Conservation (phyloP, 1,140 invertebrate genomes). For the Papilio machaon region DNA sequence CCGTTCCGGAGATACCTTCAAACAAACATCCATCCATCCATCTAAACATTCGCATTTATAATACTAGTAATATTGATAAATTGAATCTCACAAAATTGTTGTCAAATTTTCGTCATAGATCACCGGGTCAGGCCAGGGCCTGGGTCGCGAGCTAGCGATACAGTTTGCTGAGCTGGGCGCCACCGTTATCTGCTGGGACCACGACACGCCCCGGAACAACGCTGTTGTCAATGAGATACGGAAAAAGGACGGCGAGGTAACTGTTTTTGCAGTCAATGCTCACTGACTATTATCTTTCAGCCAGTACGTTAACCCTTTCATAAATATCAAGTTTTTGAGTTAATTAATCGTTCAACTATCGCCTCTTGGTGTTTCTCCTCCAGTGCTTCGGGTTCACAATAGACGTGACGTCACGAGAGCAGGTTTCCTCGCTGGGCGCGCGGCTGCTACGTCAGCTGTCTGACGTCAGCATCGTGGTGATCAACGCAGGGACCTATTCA, state of each 20-base stretch:
- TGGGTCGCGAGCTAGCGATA: conserved; percentile 89
- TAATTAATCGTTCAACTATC: not conserved
- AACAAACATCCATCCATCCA: too few relatives aligned
- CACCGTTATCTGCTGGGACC: conserved; percentile 90
- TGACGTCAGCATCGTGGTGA: conserved; percentile 83
- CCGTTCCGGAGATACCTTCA: too few relatives aligned
- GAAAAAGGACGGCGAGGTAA: conserved; percentile 71
- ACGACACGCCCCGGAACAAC: conserved; percentile 84
- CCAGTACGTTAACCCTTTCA: too few relatives aligned
- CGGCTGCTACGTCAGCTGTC: conserved; percentile 81
- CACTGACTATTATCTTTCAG: too few relatives aligned
- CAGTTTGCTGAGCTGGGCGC: conserved; percentile 88
- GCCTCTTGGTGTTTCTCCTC: conserved; percentile 25
- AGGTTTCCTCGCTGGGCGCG: conserved; percentile 78
- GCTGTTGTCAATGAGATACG: conserved; percentile 83
- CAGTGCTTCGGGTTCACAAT: conserved; percentile 81
- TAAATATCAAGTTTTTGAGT: too few relatives aligned
- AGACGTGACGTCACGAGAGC: conserved; percentile 83
- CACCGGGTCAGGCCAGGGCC: conserved; percentile 91
- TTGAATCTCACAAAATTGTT: not conserved
- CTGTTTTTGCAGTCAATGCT: not conserved
- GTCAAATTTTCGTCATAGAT: conserved; percentile 77
- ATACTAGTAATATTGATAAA: too few relatives aligned
- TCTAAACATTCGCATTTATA: too few relatives aligned
- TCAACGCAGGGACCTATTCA: conserved; percentile 60